Conservation (phyloP, 2,113 vertebrate genomes). For the Bubo bubo region DNA sequence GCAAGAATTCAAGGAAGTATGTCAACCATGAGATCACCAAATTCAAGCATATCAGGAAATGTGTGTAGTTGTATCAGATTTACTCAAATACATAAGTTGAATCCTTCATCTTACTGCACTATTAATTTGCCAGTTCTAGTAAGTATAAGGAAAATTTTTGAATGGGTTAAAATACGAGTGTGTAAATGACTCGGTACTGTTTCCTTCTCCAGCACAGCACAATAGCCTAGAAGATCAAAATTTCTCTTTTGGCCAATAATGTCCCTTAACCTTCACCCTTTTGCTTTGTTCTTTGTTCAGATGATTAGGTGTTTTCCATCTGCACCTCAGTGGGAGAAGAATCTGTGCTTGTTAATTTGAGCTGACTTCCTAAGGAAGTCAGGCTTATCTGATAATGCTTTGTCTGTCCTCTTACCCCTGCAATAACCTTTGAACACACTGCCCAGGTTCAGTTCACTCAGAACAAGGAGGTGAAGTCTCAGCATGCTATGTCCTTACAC, state of each 20-base stretch:
- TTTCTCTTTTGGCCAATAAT: neutral
- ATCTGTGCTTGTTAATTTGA: slow-evolving; percentile 31
- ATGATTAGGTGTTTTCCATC: slow-evolving; percentile 60
- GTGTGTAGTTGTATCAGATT: neutral
- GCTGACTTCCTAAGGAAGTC: slow-evolving; percentile 60
- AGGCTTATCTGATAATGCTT: slow-evolving; percentile 14
- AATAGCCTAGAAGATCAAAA: neutral
- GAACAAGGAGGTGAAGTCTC: neutral
- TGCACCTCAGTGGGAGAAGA: neutral
- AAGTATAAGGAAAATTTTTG: neutral
- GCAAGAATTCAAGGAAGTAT: slow-evolving; percentile 55
- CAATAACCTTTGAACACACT: slow-evolving; percentile 17
- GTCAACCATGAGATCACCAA: neutral
- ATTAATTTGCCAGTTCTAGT: neutral
- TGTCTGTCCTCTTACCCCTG: neutral
- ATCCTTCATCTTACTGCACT: neutral
- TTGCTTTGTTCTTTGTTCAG: slow-evolving; percentile 45
- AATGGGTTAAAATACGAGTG: slow-evolving; percentile 16
- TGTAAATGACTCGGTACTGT: neutral
- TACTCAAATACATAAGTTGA: neutral
- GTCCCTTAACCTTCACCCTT: slow-evolving; percentile 38
- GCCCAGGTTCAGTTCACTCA: neutral
- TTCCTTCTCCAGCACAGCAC: slow-evolving; percentile 16
- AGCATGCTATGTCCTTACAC: neutral
- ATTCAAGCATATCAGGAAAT: slow-evolving; percentile 22